Conservation (phyloP, 2,113 vertebrate species). For the Poeciliopsis turrubarensis region DNA sequence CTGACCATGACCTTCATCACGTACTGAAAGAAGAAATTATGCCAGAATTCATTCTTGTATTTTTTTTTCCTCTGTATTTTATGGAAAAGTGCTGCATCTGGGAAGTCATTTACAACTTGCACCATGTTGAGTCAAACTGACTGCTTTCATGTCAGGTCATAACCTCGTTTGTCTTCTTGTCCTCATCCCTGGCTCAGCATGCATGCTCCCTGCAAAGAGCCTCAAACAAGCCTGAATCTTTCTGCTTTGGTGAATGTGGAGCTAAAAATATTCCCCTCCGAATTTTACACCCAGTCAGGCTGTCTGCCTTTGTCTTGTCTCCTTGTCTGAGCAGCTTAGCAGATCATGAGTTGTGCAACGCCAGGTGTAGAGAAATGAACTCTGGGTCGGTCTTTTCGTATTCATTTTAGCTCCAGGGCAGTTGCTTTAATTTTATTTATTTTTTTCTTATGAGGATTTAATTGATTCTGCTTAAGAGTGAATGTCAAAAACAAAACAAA, state of each 20-base stretch:
- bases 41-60: not conserved
- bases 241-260: not conserved
- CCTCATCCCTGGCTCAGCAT: not conserved
- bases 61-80: not conserved
- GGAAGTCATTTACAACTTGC: not conserved
- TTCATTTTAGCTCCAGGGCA: conserved; percentile 17
- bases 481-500: not conserved
- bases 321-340: not conserved
- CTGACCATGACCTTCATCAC: conserved; percentile 46
- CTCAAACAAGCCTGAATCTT: conserved; percentile 9
- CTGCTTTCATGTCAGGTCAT: not conserved
- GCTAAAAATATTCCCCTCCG: conserved; percentile 6
- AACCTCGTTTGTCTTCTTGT: not conserved
- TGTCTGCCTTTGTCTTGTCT: not conserved
- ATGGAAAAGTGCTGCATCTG: not conserved
- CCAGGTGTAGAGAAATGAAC: conserved; percentile 5
- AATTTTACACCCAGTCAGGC: not conserved
- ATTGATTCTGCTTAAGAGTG: conserved; percentile 16
- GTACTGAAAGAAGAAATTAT: not conserved
- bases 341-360: conserved; percentile 11
- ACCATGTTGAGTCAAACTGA: not conserved
- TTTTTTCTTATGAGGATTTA: conserved; percentile 7
- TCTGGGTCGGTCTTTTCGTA: conserved; percentile 2
- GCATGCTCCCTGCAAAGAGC: not conserved
- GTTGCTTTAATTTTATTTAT: not conserved